Evolutionary conservation across 2,797 vertebrate genomes (phyloP), one percentile per base, ranked within the genome.

Genomic region (Phaenicophaeus curvirostris): DNA sequence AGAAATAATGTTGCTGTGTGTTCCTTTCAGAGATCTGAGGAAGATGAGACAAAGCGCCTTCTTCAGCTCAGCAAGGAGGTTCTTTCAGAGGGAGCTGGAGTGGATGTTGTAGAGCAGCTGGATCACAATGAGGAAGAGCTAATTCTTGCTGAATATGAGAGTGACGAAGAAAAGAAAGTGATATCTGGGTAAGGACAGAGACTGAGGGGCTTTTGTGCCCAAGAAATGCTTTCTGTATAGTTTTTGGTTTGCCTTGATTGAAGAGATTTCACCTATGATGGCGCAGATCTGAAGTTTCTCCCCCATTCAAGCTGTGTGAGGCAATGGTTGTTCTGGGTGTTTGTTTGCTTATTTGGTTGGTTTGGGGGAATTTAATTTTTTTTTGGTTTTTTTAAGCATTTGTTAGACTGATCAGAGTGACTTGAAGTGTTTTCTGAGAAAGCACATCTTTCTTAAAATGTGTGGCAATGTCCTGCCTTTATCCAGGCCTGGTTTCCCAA

Each of bases 131-230:
- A 99, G 25, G 98, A 99, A 85, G 98, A 99, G 67, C 97, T 99
- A 51, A 96, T 99, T 15, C 96, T 99, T n/a, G 98, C 98, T 3
- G 99, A 99, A 53, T 99, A 99, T 23, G 98, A 99, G 95, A 99
- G 99, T 20, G 99, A 99, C 0, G 99, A 99, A 11, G 99, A 99
- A 82, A 97, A 97, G 55, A 98, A 98, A 78, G 66, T 96, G 91
- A 76, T 96, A 44, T 39, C 59, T 20, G 46, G 97, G 98, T 98
- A 96, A 95, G 97, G 48, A 33, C 15, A n/a, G 31, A 15, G 14
- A 42, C 33, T 62, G 33, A 57, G 44, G 39, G 46, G 4, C 6
- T 78, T 89, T 44, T 3, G 3, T n/a, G 53, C 15, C 15, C 51
- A 54, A 20, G 53, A 73, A 76, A 24, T 0, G 0, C n/a, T 31